A percentile compares a stretch with the other conserved stretches of the same genome.
phyloP scores from a whole-genome alignment of 2,888 invertebrate species.

The Cheilosia vernalis region DNA sequence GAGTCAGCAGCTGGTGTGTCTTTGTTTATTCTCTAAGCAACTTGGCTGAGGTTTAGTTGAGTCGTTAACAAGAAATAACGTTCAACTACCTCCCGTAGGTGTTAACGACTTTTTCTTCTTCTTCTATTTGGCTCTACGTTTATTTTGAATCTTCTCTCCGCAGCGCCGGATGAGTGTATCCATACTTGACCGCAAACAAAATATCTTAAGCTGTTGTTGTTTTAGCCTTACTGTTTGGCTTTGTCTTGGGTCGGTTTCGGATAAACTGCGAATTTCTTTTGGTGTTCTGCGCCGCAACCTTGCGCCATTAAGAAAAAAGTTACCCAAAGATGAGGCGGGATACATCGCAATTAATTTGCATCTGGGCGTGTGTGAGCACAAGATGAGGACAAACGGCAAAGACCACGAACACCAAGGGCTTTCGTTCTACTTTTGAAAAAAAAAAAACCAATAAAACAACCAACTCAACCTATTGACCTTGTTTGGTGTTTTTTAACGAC shows the following conservation, averaged over 20 bases:
- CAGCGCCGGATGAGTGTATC: conserved; percentile 60
- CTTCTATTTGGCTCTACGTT: conserved; percentile 3
- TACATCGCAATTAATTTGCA: conserved; percentile 58
- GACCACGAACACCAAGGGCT: conserved; percentile 32
- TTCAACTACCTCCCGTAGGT: conserved; percentile 68
- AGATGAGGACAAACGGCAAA: no score
- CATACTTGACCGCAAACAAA: conserved; percentile 71
- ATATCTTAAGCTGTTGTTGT: conserved; percentile 4
- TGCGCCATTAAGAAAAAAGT: conserved; percentile 45
- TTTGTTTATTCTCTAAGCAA: conserved; percentile 65
- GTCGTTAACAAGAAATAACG: conserved; percentile 68
- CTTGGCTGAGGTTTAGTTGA: conserved; percentile 54
- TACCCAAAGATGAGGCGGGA: conserved; percentile 13
- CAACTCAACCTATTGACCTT: conserved; percentile 68
- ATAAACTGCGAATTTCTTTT: conserved; percentile 48
- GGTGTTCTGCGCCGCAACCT: conserved; percentile 60
- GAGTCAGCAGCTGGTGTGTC: conserved; percentile 53
- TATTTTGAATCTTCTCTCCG: conserved; percentile 51
- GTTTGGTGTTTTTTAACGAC: conserved; percentile 37
- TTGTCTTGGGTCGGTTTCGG: background rate
- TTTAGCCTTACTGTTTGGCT: conserved; percentile 13
- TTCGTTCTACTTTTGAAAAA: conserved; percentile 48
- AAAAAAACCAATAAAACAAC: background rate
- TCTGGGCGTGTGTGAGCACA: conserved; percentile 26
- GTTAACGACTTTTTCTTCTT: conserved; percentile 59